Evolutionary conservation across 2,797 vertebrate genomes (phyloP), one percentile per base, ranked within the genome.

Genomic region (Sphaeramia orbicularis): DNA sequence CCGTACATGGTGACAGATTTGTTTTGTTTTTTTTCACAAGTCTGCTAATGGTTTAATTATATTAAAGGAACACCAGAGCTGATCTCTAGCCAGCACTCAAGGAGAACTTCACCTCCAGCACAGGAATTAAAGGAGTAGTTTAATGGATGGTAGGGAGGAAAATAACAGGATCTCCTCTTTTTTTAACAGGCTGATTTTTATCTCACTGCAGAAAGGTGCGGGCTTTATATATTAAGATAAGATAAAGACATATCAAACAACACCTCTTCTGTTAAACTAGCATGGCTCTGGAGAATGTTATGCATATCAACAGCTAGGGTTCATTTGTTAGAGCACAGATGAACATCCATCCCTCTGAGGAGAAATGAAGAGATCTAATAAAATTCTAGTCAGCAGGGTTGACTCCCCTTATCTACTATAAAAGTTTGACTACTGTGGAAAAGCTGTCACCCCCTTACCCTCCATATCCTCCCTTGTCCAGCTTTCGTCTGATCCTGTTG

Each of bases 21-120:
- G 59, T 64, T 78, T 78, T 53, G 76, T 71, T 71, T 7, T n/a
- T n/a, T n/a, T n/a, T n/a, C n/a, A n/a, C 52, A 64, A 58, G 56
- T 65, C 45, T 54, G 61, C 65, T 65, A 59, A 60, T 70, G 68
- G 64, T 45, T 72, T 83, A 50, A 74, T 81, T 76, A 67, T 47
- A 64, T 65, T 64, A 65, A 32, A 51, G 54, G 43, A 66, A 69
- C 57, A 74, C 81, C 53, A 13, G 61, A 70, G 76, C 72, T 75
- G 78, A 84, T 70, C 59, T 65, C 42, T 51, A 45, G 65, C 54
- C 76, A 72, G 63, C 38, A 54, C 68, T 81, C 53, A 71, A 81
- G 53, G 74, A 57, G 59, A 84, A 24, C 59, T 41, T 82, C 48
- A 77, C 77, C 74, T 81, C 56, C 66, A 69, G 45, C 63, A 62